A percentile compares a stretch with the other conserved stretches of the same genome.
Conservation (phyloP, 2,888 invertebrate species). For the Eupithecia subfuscata region DNA sequence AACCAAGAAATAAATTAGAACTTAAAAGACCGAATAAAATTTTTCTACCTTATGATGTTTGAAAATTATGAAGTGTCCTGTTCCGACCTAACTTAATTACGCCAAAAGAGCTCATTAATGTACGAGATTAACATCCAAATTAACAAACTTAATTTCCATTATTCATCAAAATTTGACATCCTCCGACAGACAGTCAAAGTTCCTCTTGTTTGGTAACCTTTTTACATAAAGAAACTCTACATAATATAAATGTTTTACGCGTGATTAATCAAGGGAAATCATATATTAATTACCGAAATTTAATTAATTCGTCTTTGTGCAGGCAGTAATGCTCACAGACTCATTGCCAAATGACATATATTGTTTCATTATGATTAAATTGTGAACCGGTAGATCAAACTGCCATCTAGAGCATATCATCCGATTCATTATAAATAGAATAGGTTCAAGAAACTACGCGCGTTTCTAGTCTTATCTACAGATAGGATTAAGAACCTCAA, state of each 20-base stretch:
- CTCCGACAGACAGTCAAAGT: background rate
- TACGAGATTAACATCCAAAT: constrained; percentile 3
- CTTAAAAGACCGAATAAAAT: background rate
- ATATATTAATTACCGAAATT: background rate
- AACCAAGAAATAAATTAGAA: background rate
- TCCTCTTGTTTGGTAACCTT: background rate
- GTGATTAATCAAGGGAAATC: background rate
- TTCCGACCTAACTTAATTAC: background rate
- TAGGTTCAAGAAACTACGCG: background rate
- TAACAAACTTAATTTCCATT: constrained; percentile 1
- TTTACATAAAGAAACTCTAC: background rate
- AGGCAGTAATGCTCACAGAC: background rate
- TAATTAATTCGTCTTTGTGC: background rate
- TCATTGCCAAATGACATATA: background rate
- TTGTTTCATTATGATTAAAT: background rate
- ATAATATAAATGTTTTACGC: background rate
- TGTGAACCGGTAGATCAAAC: background rate
- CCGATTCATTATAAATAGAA: background rate
- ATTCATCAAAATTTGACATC: background rate
- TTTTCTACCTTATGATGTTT: background rate
- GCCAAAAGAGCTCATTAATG: background rate
- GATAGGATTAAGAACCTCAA: background rate
- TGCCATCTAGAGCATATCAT: background rate
- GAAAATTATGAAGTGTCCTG: background rate
- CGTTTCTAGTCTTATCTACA: background rate